Evolutionary conservation across 2,113 vertebrate genomes (phyloP).

Genomic region (Hystrix brachyura): DNA sequence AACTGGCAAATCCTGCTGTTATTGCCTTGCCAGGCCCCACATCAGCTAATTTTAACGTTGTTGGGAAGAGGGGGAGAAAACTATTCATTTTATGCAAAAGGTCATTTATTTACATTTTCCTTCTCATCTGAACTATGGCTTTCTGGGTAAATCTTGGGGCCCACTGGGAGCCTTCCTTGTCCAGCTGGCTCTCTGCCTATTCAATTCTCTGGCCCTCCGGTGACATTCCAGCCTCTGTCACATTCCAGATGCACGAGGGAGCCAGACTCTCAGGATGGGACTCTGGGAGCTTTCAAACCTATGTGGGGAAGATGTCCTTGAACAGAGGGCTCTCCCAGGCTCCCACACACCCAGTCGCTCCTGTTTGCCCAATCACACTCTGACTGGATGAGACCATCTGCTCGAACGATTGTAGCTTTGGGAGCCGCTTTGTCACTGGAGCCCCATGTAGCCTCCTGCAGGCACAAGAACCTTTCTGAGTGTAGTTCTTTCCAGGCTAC

Average conservation of each 20-base stretch:
- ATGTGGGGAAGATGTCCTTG: neutral
- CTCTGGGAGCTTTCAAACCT: neutral
- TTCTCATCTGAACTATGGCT: neutral
- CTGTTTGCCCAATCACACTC: neutral
- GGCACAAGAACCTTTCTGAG: neutral
- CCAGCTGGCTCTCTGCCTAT: neutral
- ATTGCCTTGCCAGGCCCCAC: fast-evolving
- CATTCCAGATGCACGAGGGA: neutral
- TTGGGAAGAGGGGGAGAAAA: neutral
- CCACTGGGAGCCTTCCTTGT: neutral
- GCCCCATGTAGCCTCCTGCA: neutral
- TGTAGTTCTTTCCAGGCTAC: neutral
- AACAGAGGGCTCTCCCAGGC: neutral
- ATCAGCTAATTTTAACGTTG: neutral
- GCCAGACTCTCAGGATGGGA: neutral
- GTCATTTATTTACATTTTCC: neutral
- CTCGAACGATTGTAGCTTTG: neutral
- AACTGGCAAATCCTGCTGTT: neutral
- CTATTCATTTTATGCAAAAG: neutral
- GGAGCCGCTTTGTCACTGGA: neutral
- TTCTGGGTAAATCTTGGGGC: neutral
- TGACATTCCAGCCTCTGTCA: neutral
- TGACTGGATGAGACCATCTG: neutral
- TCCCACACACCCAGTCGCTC: neutral
- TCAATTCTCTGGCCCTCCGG: neutral